These are phyloP conservation scores for Sorex fumeus DNA, from an alignment of 2,113 vertebrate species.

Conservation along the genomic window DNA sequence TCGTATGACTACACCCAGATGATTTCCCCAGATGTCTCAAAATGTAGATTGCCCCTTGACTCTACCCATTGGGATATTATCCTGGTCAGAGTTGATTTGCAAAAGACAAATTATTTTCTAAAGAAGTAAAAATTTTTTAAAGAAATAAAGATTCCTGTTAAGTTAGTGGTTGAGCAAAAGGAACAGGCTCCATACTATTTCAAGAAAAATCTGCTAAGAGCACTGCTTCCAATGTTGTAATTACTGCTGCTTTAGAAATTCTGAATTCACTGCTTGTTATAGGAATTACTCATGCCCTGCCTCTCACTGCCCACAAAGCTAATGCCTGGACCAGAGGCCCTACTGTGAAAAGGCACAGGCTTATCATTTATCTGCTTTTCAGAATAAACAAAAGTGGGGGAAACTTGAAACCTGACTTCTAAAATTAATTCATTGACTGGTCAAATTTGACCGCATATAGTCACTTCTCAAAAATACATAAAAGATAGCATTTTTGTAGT, in stretches of 20 bases:
- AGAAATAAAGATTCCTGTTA: neutral
- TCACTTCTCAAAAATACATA: too few relatives aligned
- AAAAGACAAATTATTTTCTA: constrained; percentile 10
- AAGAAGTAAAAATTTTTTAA: neutral
- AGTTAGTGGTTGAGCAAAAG: neutral
- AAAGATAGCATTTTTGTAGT: neutral
- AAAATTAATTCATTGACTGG: constrained; percentile 15
- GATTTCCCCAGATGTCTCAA: neutral
- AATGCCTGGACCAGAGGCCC: neutral
- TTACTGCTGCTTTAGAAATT: neutral
- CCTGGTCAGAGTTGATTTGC: neutral
- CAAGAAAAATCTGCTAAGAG: neutral
- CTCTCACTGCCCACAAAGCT: neutral
- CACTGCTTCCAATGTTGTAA: neutral
- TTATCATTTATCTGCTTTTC: constrained; percentile 28
- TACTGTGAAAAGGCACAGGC: neutral
- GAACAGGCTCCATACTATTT: neutral
- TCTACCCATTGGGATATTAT: neutral
- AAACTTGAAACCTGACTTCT: neutral
- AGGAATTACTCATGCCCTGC: too few relatives aligned
- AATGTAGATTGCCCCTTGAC: neutral
- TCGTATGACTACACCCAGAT: neutral
- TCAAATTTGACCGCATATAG: neutral
- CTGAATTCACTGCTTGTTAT: too few relatives aligned
- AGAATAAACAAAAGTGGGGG: constrained; percentile 12